These are phyloP conservation scores for Wiebesia pumilae DNA, from an alignment of 1,140 invertebrate genomes.

Conservation along the genomic window DNA sequence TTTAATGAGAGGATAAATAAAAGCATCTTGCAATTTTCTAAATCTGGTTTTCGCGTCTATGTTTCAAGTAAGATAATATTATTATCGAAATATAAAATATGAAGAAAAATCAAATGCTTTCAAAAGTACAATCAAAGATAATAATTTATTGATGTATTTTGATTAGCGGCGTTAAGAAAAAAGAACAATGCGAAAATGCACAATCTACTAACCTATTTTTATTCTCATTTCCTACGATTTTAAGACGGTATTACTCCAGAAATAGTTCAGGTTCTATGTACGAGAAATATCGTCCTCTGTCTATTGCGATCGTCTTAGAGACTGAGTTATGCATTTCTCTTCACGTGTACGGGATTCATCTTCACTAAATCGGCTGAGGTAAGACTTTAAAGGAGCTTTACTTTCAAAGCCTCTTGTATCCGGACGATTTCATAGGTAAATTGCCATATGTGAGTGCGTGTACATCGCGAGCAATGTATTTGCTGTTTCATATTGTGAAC, in stretches of 20 bases:
- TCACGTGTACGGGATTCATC: not conserved
- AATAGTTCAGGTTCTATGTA: not conserved
- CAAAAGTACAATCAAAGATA: not conserved
- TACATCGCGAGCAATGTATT: not conserved
- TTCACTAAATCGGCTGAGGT: not conserved
- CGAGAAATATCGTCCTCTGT: not conserved
- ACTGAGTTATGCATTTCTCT: slow-evolving; percentile 16
- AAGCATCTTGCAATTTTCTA: not conserved
- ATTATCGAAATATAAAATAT: not conserved
- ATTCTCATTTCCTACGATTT: not conserved
- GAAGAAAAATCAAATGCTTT: not conserved
- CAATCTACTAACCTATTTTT: not conserved
- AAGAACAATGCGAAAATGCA: not conserved
- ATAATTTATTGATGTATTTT: not conserved
- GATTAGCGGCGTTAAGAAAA: no score
- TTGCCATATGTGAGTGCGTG: not conserved
- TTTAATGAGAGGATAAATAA: not conserved
- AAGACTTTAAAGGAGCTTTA: slow-evolving; percentile 18
- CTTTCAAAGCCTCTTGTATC: not conserved
- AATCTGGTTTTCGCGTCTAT: not conserved
- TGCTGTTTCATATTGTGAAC: not conserved
- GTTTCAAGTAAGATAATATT: not conserved
- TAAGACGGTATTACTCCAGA: slow-evolving; percentile 21
- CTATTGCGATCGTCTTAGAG: not conserved
- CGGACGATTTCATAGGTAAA: not conserved